A percentile compares a stretch with the other conserved stretches of the same genome.
These are phyloP conservation scores for Cepphus grylle DNA, from an alignment of 2,113 vertebrate genomes.

Conservation along the genomic window DNA sequence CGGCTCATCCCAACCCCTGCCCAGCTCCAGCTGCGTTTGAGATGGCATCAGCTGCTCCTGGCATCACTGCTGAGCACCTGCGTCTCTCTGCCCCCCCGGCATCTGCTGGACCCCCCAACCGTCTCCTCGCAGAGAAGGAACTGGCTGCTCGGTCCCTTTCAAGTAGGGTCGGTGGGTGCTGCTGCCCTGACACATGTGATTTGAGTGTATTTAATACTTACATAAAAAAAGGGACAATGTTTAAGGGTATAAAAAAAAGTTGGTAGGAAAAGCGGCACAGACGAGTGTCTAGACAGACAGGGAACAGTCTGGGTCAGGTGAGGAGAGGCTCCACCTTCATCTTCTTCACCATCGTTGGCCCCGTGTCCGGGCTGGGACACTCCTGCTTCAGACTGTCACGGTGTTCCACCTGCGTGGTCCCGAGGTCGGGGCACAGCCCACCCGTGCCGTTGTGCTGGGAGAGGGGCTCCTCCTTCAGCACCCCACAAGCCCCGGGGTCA, in stretches of 20 bases:
- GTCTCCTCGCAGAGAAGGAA: neutral
- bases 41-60: neutral
- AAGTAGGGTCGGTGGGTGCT: neutral
- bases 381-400: neutral
- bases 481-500: neutral
- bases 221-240: constrained; percentile 46
- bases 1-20: neutral
- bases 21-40: neutral
- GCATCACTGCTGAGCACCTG: neutral
- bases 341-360: constrained; percentile 17
- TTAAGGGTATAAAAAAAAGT: constrained; percentile 52
- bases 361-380: neutral
- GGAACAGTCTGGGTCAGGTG: constrained; percentile 39
- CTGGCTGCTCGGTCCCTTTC: accelerated
- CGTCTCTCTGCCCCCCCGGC: accelerated
- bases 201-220: constrained; percentile 43
- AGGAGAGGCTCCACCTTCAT: constrained; percentile 64
- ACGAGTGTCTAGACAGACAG: neutral
- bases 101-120: neutral
- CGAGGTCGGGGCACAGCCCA: neutral
- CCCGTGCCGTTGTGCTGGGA: neutral
- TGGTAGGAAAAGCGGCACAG: constrained; percentile 12
- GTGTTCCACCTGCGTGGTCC: neutral
- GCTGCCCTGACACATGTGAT: neutral
- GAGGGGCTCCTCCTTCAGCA: constrained; percentile 11